Base-by-base conservation (phyloP, 2,113 vertebrate species). In the Gallinago media region DNA sequence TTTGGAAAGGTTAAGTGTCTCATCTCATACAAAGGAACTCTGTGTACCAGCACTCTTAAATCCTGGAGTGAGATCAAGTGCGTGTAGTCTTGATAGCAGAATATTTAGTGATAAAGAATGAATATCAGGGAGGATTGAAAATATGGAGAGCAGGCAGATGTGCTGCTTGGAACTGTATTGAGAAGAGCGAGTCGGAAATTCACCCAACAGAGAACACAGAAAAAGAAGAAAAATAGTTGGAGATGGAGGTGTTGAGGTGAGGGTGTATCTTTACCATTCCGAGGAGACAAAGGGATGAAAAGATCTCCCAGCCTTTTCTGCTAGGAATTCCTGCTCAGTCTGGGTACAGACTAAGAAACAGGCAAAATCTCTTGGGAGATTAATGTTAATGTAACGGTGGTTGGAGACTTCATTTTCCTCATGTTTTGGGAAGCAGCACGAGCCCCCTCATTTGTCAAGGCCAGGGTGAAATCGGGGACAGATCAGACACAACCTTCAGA, bases 1-100 rank as follows among this genome's bases (percentile, higher is more conserved):
- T 91, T 62, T 61, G 80, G 50, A 89, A 97, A 97, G 95, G 93
- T 97, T 96, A 97, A 97, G 88, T 95, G 83, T 94, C 92, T 97
- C 95, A 68, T 94, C 77, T 96, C 82, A 36, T 74, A 95, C 78
- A 94, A 96, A 97, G 91, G 75, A 96, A 90, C 75, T 82, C 74
- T 77, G n/a, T 95, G 90, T 73, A 74, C 82, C 85, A 91, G 96
- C 93, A 59, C 90, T 95, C 90, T 96, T 89, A 12, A 95, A 88
- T 78, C 89, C 94, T 94, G 91, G 95, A 95, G 96, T 75, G 93
- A 95, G 85, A 96, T 97, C 97, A 95, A 97, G 93, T 96, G 94
- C 54, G 8, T 36, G 81, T 25, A 90, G 70, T 61, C 94, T 96
- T 89, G 96, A 94, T 85, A 92, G 91, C 92, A 72, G 94, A 97